Conservation (phyloP, 1,140 invertebrate genomes). For the Solenopsis invicta region DNA sequence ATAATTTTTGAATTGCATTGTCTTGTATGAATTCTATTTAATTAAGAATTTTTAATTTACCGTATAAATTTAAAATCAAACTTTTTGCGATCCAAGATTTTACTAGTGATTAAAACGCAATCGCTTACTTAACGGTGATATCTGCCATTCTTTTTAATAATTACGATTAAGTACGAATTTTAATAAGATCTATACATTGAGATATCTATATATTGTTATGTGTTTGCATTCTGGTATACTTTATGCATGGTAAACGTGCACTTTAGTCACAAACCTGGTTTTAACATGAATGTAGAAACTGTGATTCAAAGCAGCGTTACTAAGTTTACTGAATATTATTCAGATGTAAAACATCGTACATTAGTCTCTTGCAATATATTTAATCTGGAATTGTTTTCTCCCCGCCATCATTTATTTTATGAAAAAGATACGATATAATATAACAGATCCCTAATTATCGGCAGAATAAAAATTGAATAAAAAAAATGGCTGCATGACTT, state of each 20-base stretch:
- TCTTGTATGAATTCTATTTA: neutral
- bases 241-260: constrained; percentile 64
- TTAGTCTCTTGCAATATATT: constrained; percentile 63
- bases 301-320: constrained; percentile 71
- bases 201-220: constrained; percentile 63
- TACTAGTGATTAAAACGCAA: constrained; percentile 59
- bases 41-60: neutral
- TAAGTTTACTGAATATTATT: constrained; percentile 68
- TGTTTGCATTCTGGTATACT: constrained; percentile 62
- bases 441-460: constrained; percentile 6
- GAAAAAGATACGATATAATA: neutral
- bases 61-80: constrained; percentile 52
- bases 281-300: constrained; percentile 65
- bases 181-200: constrained; percentile 68
- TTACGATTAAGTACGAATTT: constrained; percentile 68
- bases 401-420: neutral
- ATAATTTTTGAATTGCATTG: neutral
- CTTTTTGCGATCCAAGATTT: constrained; percentile 64
- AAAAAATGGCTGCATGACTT: constrained; percentile 14
- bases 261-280: constrained; percentile 65
- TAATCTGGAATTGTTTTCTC: constrained; percentile 28
- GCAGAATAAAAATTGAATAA: constrained; percentile 12
- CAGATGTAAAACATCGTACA: constrained; percentile 52
- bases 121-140: constrained; percentile 68
- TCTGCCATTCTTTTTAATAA: constrained; percentile 60